Conservation (phyloP, 1,140 invertebrate genomes). For the Sitobion miscanthi region DNA sequence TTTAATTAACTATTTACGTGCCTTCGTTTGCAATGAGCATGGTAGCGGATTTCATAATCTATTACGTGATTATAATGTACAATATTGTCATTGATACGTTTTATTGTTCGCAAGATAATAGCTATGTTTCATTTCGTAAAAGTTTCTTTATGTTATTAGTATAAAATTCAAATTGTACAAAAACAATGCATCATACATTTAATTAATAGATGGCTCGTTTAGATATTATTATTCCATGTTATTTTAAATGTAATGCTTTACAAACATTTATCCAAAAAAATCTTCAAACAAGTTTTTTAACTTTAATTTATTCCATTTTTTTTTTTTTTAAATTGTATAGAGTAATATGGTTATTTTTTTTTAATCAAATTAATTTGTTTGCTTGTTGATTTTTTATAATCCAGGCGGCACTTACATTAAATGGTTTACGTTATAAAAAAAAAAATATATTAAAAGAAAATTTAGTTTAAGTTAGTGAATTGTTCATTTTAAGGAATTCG, state of each 20-base stretch:
- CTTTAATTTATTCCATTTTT: neutral
- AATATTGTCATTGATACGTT: neutral
- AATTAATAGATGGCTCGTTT: neutral
- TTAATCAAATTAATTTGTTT: neutral
- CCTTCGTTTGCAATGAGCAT: neutral
- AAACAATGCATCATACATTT: neutral
- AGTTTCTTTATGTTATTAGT: neutral
- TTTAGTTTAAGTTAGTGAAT: neutral
- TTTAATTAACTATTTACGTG: slow-evolving; percentile 7
- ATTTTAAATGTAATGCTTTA: neutral
- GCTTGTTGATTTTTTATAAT: neutral
- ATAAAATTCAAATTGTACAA: neutral
- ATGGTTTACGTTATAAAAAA: neutral
- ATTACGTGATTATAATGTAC: neutral
- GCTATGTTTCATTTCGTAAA: neutral
- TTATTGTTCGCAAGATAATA: neutral
- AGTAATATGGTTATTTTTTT: neutral
- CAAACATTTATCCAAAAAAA: neutral
- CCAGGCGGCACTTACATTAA: neutral
- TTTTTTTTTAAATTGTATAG: neutral
- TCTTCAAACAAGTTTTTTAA: neutral
- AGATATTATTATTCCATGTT: neutral
- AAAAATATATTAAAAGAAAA: neutral
- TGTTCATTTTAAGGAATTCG: neutral
- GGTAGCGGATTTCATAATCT: neutral